Conservation (phyloP, 2,888 invertebrate species). For the Augiades crinisus region DNA sequence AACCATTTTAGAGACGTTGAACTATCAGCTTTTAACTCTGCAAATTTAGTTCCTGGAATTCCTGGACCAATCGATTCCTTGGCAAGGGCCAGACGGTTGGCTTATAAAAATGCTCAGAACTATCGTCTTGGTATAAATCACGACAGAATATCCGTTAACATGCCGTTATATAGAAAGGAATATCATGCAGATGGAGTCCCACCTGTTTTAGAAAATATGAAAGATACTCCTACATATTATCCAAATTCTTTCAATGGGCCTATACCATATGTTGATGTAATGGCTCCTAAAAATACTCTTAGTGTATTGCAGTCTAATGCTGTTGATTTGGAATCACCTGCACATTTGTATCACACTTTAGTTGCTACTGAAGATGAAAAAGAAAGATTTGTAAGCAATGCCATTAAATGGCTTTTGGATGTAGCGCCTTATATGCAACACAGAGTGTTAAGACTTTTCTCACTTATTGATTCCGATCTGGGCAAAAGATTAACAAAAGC, state of each 20-base stretch:
- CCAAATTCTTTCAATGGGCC: constrained; percentile 97
- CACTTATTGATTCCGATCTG: constrained; percentile 87
- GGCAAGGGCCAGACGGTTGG: constrained; percentile 48
- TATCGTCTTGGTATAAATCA: constrained; percentile 57
- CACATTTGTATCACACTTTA: constrained; percentile 84
- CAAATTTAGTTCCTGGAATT: constrained; percentile 63
- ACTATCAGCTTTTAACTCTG: constrained; percentile 51
- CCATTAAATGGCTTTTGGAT: constrained; percentile 27
- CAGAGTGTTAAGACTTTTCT: constrained; percentile 88
- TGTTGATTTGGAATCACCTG: constrained; percentile 80
- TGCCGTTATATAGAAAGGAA: constrained; percentile 47
- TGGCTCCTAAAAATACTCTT: constrained; percentile 41
- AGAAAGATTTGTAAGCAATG: constrained; percentile 36
- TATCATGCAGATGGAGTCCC: constrained; percentile 79
- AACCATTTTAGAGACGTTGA: constrained; percentile 53
- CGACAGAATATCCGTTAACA: constrained; percentile 52
- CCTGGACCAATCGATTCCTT: constrained; percentile 54
- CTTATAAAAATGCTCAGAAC: constrained; percentile 53
- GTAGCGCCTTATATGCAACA: constrained; percentile 83
- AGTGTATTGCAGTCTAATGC: constrained; percentile 44
- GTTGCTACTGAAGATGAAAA: constrained; percentile 33
- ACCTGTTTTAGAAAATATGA: constrained; percentile 88
- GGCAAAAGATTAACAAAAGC: constrained; percentile 65
- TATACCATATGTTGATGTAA: constrained; percentile 78
- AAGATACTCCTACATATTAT: constrained; percentile 94